Evolutionary conservation across 1,140 invertebrate species (phyloP).

Genomic region (Lineus longissimus): DNA sequence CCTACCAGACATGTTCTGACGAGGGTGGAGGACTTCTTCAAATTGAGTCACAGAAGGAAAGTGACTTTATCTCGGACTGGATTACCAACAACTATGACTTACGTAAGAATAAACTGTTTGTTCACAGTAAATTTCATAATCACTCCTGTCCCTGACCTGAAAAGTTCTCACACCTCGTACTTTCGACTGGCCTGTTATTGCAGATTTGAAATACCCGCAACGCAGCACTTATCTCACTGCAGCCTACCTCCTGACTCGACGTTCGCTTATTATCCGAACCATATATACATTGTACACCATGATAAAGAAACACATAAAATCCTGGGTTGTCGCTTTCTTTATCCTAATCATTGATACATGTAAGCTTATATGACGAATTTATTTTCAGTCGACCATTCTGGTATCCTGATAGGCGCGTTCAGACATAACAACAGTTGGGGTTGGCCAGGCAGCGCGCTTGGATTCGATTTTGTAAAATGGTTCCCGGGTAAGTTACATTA

Average conservation of each 20-base stretch:
- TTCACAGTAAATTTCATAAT: not conserved
- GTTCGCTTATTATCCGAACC: too few species aligned
- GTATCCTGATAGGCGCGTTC: too few species aligned
- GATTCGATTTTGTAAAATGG: slow-evolving; percentile 55
- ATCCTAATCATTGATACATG: too few species aligned
- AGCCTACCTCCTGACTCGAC: too few species aligned
- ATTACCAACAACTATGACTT: slow-evolving; percentile 50
- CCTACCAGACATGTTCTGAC: slow-evolving; percentile 19
- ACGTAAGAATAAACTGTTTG: not conserved
- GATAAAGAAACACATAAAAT: too few species aligned
- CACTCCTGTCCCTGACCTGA: not conserved
- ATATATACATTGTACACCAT: too few species aligned
- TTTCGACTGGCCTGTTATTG: not conserved
- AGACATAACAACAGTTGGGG: too few species aligned
- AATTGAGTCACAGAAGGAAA: slow-evolving; percentile 59
- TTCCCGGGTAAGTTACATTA: slow-evolving; percentile 49
- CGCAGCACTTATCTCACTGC: too few species aligned
- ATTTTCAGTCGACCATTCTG: too few species aligned
- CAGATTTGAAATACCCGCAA: not conserved
- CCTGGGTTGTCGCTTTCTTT: too few species aligned
- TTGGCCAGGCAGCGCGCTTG: slow-evolving; percentile 31
- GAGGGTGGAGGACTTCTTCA: slow-evolving; percentile 55
- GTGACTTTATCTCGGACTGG: slow-evolving; percentile 62
- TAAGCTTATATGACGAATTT: too few species aligned
- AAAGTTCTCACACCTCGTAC: not conserved